Evolutionary conservation across 2,888 invertebrate species (phyloP).

Genomic region (Stenoptilia bipunctidactyla): DNA sequence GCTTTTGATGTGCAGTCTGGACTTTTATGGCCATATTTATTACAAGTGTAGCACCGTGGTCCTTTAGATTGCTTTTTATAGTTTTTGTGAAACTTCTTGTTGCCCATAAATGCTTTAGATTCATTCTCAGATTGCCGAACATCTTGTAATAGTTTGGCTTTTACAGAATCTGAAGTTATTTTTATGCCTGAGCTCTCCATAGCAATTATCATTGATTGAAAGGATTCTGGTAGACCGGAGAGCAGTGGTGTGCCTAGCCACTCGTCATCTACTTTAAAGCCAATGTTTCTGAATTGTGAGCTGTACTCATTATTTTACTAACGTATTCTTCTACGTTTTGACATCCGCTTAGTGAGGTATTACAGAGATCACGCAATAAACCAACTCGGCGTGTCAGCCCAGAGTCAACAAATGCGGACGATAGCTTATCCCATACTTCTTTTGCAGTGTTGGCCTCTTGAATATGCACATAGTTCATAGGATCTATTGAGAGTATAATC

Average conservation of each 20-base stretch:
- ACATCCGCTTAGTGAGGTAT: conserved; percentile 8
- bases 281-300: conserved; percentile 10
- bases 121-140: conserved; percentile 6
- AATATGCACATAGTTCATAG: conserved; percentile 6
- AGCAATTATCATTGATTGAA: conserved; percentile 16
- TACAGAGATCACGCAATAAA: conserved; percentile 9
- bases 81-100: too few relatives aligned
- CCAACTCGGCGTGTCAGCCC: conserved; percentile 9
- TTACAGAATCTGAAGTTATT: conserved; percentile 10
- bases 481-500: conserved; percentile 7
- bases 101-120: conserved; percentile 5
- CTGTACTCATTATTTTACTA: conserved; percentile 11
- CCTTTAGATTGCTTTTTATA: too few relatives aligned
- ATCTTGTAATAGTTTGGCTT: conserved; percentile 12
- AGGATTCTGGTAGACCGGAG: conserved; percentile 12
- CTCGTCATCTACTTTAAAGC: conserved; percentile 15
- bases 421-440: conserved; percentile 11
- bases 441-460: conserved; percentile 7
- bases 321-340: conserved; percentile 10
- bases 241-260: conserved; percentile 16
- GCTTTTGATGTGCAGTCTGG: too few relatives aligned
- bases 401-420: conserved; percentile 10
- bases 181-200: conserved; percentile 8
- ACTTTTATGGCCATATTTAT: too few relatives aligned
- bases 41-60: too few relatives aligned